Percentiles rank a stretch among this genome's conserved stretches.
phyloP scores from a whole-genome alignment of 2,797 vertebrate species.

The Dromococcyx pavoninus region DNA sequence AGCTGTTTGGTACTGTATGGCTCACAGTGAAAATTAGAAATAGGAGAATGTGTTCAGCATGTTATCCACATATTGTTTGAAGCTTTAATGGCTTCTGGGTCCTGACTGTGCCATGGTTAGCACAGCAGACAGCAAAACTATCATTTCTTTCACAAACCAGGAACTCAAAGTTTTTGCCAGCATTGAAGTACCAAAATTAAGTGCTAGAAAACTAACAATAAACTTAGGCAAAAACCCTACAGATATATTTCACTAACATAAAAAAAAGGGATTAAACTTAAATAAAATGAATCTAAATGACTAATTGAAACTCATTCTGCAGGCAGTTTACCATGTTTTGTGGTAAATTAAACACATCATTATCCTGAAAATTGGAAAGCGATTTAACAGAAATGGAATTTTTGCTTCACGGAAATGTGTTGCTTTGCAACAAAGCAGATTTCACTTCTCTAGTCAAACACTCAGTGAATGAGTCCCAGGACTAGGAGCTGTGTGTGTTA shows the following conservation, averaged over 20 bases:
- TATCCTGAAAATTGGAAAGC: slow-evolving; percentile 74
- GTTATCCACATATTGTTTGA: background rate
- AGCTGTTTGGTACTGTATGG: background rate
- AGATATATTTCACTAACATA: background rate
- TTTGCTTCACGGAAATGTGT: slow-evolving; percentile 82
- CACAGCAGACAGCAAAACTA: slow-evolving; percentile 16
- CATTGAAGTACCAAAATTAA: slow-evolving; percentile 21
- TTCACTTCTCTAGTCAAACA: slow-evolving; percentile 79
- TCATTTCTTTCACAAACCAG: background rate
- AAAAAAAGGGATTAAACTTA: background rate
- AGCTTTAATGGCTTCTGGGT: background rate
- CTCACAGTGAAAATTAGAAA: slow-evolving; percentile 26
- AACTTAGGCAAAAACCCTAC: background rate
- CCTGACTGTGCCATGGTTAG: background rate
- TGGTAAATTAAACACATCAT: slow-evolving; percentile 86
- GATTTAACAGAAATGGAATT: slow-evolving; percentile 80
- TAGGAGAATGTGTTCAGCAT: background rate
- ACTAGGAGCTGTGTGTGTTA: slow-evolving; percentile 64
- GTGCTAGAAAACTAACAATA: background rate
- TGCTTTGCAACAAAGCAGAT: slow-evolving; percentile 88
- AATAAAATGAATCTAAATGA: slow-evolving; percentile 68
- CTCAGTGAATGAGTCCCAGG: slow-evolving; percentile 74
- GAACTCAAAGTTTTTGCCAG: background rate
- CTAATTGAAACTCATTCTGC: slow-evolving; percentile 79
- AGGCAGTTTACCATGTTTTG: slow-evolving; percentile 75